A percentile compares a stretch with the other conserved stretches of the same genome.
These are phyloP conservation scores for Rhea americana DNA, from an alignment of 2,113 vertebrate genomes.

Conservation along the genomic window DNA sequence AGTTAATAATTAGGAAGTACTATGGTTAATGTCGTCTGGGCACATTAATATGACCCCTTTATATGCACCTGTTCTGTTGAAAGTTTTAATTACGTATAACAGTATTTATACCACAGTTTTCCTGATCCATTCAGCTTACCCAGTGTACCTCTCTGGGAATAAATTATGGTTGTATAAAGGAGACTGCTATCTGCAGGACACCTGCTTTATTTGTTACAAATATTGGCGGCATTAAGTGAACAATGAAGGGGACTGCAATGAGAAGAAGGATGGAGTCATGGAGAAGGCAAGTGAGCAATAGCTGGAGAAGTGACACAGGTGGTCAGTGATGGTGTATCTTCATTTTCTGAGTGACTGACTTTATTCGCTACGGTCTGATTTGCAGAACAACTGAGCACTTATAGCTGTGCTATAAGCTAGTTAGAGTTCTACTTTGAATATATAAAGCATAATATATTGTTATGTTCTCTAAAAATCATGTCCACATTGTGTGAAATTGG, in stretches of 20 bases:
- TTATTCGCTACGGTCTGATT: slow-evolving; percentile 20
- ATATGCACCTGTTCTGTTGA: background rate
- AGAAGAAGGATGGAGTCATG: background rate
- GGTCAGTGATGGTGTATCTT: background rate
- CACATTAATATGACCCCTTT: background rate
- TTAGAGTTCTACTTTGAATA: slow-evolving; percentile 24
- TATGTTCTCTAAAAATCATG: background rate
- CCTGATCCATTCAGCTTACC: background rate
- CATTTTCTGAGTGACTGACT: slow-evolving; percentile 42
- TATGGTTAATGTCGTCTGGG: background rate
- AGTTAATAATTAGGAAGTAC: background rate
- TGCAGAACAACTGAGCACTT: background rate
- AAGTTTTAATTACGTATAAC: background rate
- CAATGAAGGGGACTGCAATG: background rate
- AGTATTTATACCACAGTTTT: background rate
- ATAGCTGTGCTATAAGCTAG: background rate
- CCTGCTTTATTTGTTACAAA: background rate
- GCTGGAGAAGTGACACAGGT: background rate
- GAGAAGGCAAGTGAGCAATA: background rate
- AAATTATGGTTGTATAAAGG: background rate
- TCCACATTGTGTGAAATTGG: background rate
- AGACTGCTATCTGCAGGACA: background rate
- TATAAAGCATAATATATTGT: background rate
- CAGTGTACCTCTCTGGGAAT: background rate
- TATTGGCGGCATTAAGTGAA: background rate